Evolutionary conservation across 1,140 invertebrate genomes (phyloP).

Genomic region (Pseudomyrmex concolor): DNA sequence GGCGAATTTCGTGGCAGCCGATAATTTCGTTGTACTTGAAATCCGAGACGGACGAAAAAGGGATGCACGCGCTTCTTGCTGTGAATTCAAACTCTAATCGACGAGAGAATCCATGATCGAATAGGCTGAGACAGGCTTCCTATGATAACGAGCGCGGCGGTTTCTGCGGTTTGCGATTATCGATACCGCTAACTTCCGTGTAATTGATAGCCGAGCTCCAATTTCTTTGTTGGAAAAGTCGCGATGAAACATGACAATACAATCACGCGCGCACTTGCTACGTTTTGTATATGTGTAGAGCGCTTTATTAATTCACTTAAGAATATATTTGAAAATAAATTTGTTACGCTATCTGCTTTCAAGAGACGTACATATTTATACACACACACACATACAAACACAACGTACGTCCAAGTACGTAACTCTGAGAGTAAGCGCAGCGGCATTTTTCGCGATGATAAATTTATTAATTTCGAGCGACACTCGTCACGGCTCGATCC

Average conservation of each 20-base stretch:
- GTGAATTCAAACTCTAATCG: constrained; percentile 28
- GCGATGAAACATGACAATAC: constrained; percentile 46
- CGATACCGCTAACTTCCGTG: constrained; percentile 47
- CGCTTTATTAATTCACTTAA: constrained; percentile 6
- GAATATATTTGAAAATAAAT: constrained; percentile 13
- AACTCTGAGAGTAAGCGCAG: background rate
- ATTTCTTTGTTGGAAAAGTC: constrained; percentile 40
- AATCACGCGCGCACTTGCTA: constrained; percentile 6
- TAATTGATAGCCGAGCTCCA: constrained; percentile 53
- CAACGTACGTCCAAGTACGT: background rate
- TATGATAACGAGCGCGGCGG: constrained; percentile 46
- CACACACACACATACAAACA: background rate
- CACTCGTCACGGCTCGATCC: constrained; percentile 29
- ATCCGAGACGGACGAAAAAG: constrained; percentile 45
- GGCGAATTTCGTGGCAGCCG: constrained; percentile 54
- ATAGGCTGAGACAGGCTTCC: constrained; percentile 17
- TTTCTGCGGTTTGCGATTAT: constrained; percentile 51
- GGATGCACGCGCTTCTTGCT: constrained; percentile 36
- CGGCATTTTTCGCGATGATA: constrained; percentile 26
- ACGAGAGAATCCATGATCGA: constrained; percentile 41
- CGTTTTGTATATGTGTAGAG: background rate
- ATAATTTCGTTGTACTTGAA: constrained; percentile 64
- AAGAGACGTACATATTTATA: constrained; percentile 23
- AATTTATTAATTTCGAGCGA: constrained; percentile 54
- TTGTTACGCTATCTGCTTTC: constrained; percentile 12